Conservation (phyloP, 2,888 invertebrate species). For the Orthosia gracilis region DNA sequence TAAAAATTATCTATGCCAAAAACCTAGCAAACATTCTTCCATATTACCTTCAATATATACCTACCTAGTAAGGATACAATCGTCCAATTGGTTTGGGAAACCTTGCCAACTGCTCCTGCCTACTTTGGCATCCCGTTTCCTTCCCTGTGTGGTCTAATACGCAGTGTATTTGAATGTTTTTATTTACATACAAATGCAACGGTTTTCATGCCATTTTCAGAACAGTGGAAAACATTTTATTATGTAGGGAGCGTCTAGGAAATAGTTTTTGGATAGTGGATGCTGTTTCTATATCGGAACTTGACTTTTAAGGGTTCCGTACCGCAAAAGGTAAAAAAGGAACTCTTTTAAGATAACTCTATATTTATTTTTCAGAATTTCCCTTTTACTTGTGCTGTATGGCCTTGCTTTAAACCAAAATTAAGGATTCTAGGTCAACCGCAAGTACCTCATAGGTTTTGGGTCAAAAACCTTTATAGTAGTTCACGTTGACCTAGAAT, state of each 20-base stretch:
- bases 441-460: too few relatives aligned
- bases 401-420: too few relatives aligned
- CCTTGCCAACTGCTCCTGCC: constrained; percentile 50
- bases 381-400: too few relatives aligned
- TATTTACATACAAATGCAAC: constrained; percentile 63
- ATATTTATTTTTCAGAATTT: too few relatives aligned
- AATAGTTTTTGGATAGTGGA: constrained; percentile 33
- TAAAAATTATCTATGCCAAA: neutral
- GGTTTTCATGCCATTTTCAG: constrained; percentile 47
- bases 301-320: too few relatives aligned
- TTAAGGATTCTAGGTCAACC: too few relatives aligned
- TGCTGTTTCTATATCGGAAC: neutral
- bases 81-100: constrained; percentile 35
- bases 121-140: constrained; percentile 48
- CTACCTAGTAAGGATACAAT: constrained; percentile 11
- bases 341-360: too few relatives aligned
- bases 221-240: constrained; percentile 42
- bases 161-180: constrained; percentile 51
- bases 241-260: constrained; percentile 28
- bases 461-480: too few relatives aligned
- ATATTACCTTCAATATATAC: constrained; percentile 30
- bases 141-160: constrained; percentile 44
- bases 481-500: too few relatives aligned
- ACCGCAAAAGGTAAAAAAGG: too few relatives aligned
- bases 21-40: constrained; percentile 5